phyloP scores from a whole-genome alignment of 2,888 invertebrate genomes.

The Heliconius cydno region DNA sequence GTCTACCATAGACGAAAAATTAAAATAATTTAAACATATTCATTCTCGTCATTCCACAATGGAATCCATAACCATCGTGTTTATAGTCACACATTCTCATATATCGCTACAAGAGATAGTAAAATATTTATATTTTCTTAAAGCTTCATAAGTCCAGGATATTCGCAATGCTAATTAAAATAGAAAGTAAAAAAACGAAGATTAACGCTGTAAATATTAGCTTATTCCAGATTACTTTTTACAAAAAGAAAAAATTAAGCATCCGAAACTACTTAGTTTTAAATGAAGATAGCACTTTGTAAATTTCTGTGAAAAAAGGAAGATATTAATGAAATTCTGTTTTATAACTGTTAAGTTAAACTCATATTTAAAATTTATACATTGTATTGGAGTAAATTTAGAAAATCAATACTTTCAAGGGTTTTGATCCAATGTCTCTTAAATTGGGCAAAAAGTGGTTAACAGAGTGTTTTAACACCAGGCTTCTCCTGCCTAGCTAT shows the following conservation, averaged over 20 bases:
- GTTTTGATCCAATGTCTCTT: no score
- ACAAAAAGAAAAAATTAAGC: neutral
- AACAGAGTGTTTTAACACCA: no score
- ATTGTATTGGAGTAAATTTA: neutral
- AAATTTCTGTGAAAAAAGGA: neutral
- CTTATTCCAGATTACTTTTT: neutral
- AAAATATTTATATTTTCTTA: neutral
- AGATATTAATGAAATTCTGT: neutral
- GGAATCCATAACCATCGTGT: no score
- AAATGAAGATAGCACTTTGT: neutral
- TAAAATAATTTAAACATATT: no score
- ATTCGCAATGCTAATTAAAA: neutral
- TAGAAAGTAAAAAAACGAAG: neutral
- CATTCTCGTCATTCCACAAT: no score
- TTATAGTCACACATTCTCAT: neutral
- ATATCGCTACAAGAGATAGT: neutral
- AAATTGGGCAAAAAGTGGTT: no score
- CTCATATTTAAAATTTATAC: neutral
- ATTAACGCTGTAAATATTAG: conserved; percentile 3
- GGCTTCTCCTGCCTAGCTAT: no score
- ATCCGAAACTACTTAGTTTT: conserved; percentile 12
- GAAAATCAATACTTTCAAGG: neutral
- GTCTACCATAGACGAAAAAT: no score
- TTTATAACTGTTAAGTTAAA: neutral
- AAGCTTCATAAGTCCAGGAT: neutral